Conservation (phyloP, 2,888 invertebrate species). For the Megamerina dolium region DNA sequence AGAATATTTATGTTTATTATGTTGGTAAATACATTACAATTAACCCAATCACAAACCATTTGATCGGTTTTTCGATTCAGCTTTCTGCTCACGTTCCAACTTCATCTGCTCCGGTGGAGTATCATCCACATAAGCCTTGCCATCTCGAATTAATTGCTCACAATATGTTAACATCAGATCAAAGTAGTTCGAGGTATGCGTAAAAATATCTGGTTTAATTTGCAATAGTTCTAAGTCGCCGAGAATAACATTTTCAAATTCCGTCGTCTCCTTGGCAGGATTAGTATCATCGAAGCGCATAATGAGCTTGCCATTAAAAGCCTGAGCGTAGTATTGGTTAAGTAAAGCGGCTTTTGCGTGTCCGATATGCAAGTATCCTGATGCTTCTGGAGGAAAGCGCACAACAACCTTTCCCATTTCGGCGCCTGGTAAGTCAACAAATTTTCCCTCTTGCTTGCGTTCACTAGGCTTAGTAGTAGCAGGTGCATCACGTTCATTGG, state of each 20-base stretch:
- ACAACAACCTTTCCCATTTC: constrained; percentile 97
- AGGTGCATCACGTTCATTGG: constrained; percentile 23
- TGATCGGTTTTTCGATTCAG: constrained; percentile 76
- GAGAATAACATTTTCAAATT: constrained; percentile 95
- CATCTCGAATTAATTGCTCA: constrained; percentile 76
- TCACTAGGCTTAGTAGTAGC: constrained; percentile 45
- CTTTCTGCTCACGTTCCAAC: constrained; percentile 81
- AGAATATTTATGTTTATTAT: constrained; percentile 11
- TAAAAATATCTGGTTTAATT: constrained; percentile 86
- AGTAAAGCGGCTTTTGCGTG: constrained; percentile 98
- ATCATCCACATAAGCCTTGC: constrained; percentile 95
- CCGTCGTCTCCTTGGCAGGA: constrained; percentile 95
- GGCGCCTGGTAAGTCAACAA: constrained; percentile 91
- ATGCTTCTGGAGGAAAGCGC: constrained; percentile 99
- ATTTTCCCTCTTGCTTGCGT: constrained; percentile 89
- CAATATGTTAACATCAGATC: constrained; percentile 85
- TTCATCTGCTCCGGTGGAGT: constrained; percentile 95
- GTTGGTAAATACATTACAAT: neutral
- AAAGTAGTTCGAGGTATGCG: constrained; percentile 96
- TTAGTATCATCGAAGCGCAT: constrained; percentile 99
- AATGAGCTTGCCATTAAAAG: constrained; percentile 88
- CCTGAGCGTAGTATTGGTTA: constrained; percentile 93
- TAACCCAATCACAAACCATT: constrained; percentile 59
- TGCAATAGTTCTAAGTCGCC: constrained; percentile 88
- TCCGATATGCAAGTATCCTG: constrained; percentile 95